Percentiles rank a stretch among this genome's conserved stretches.
phyloP scores from a whole-genome alignment of 1,140 invertebrate species.

The Panulirus ornatus region DNA sequence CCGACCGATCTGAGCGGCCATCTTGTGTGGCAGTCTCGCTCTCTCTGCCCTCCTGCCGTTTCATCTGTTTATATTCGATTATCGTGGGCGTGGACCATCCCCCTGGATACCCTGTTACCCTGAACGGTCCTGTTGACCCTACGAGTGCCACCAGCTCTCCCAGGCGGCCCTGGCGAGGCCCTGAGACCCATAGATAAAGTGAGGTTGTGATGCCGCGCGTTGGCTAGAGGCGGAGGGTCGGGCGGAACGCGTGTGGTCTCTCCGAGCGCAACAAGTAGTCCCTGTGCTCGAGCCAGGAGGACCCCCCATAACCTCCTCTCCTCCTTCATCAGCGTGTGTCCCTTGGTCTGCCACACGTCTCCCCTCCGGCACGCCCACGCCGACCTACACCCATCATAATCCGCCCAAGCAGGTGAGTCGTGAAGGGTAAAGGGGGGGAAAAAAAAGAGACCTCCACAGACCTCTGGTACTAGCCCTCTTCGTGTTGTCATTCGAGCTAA shows the following conservation, averaged over 20 bases:
- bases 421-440: neutral
- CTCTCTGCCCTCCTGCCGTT: constrained; percentile 31
- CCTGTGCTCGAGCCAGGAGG: constrained; percentile 3
- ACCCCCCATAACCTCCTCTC: constrained; percentile 1
- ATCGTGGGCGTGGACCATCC: constrained; percentile 10
- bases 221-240: constrained; percentile 1
- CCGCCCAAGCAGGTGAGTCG: constrained; percentile 50
- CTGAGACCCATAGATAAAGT: constrained; percentile 18
- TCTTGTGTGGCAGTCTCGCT: constrained; percentile 46
- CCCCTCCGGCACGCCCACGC: constrained; percentile 4
- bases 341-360: constrained; percentile 12
- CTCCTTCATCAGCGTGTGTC: constrained; percentile 10
- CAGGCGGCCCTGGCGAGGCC: constrained; percentile 1
- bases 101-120: constrained; percentile 4
- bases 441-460: neutral
- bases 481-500: no score
- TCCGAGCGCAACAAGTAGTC: constrained; percentile 30
- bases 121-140: constrained; percentile 27
- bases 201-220: constrained; percentile 18
- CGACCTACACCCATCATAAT: constrained; percentile 34
- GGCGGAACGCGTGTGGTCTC: constrained; percentile 28
- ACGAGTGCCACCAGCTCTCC: neutral
- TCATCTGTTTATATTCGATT: constrained; percentile 13
- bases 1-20: constrained; percentile 56
- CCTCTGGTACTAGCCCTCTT: neutral